These are phyloP conservation scores for Branchellion lobata DNA, from an alignment of 2,888 invertebrate genomes.

Conservation along the genomic window DNA sequence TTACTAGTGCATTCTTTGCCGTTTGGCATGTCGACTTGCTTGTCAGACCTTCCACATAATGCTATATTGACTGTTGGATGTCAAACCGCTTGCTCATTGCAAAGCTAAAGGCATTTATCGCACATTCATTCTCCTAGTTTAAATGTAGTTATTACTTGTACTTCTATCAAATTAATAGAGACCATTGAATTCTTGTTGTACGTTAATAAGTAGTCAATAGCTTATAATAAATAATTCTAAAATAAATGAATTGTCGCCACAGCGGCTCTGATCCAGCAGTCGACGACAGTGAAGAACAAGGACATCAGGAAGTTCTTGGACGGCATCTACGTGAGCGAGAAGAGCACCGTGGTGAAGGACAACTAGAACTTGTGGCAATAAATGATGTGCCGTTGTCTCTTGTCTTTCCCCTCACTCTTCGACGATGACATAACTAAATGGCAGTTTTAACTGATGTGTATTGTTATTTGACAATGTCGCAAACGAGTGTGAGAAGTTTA, in stretches of 20 bases:
- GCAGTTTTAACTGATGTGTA: too few species aligned
- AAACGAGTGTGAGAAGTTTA: too few species aligned
- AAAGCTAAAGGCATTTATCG: neutral
- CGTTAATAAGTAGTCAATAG: too few species aligned
- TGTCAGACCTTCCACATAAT: conserved; percentile 8
- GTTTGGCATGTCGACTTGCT: neutral
- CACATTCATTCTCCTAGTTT: too few species aligned
- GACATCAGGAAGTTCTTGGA: conserved; percentile 99
- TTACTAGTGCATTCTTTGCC: conserved; percentile 20
- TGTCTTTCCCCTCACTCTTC: too few species aligned
- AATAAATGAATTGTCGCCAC: conserved; percentile 57
- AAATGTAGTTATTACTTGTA: too few species aligned
- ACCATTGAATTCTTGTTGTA: too few species aligned
- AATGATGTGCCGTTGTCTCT: neutral
- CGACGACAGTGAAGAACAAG: conserved; percentile 97
- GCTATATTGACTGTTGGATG: neutral
- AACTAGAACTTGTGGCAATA: neutral
- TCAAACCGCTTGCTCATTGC: neutral
- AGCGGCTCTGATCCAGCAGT: conserved; percentile 98
- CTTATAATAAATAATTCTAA: too few species aligned
- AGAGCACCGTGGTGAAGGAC: conserved; percentile 76
- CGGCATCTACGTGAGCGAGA: conserved; percentile 98
- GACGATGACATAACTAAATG: too few species aligned
- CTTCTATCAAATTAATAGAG: too few species aligned
- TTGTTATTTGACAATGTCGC: too few species aligned